These are phyloP conservation scores for Smithornis capensis DNA, from an alignment of 2,113 vertebrate genomes.

Conservation along the genomic window DNA sequence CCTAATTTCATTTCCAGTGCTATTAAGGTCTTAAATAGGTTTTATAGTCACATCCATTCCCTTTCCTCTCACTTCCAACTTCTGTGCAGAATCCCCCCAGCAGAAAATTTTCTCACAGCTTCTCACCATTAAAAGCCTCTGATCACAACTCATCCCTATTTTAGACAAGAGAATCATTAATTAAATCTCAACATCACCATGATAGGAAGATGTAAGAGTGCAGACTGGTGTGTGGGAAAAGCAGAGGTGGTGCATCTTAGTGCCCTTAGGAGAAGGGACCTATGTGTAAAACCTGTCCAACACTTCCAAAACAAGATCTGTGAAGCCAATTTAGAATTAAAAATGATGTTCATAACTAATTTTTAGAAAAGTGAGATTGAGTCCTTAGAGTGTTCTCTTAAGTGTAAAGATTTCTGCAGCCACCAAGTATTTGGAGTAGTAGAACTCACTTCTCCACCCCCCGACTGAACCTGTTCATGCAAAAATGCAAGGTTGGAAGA, in stretches of 20 bases:
- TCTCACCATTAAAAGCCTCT: background rate
- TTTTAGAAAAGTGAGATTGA: background rate
- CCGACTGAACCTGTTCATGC: background rate
- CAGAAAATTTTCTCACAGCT: background rate
- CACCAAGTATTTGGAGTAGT: background rate
- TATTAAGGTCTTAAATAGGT: background rate
- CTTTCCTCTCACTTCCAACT: background rate
- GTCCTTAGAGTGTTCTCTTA: background rate
- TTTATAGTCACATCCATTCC: background rate
- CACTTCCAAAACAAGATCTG: background rate
- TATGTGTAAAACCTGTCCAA: background rate
- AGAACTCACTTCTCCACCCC: background rate
- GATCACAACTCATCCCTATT: background rate
- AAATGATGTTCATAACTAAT: background rate
- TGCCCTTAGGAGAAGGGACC: background rate
- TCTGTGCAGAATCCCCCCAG: background rate
- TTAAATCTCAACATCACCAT: background rate
- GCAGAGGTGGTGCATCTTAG: background rate
- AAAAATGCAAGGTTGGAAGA: background rate
- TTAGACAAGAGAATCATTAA: background rate
- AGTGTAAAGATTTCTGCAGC: background rate
- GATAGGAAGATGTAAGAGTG: background rate
- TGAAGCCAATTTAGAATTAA: background rate
- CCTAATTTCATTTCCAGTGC: background rate
- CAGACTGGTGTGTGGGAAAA: background rate